Base-by-base conservation (phyloP, 1,140 invertebrate genomes). In the Homarus americanus region DNA sequence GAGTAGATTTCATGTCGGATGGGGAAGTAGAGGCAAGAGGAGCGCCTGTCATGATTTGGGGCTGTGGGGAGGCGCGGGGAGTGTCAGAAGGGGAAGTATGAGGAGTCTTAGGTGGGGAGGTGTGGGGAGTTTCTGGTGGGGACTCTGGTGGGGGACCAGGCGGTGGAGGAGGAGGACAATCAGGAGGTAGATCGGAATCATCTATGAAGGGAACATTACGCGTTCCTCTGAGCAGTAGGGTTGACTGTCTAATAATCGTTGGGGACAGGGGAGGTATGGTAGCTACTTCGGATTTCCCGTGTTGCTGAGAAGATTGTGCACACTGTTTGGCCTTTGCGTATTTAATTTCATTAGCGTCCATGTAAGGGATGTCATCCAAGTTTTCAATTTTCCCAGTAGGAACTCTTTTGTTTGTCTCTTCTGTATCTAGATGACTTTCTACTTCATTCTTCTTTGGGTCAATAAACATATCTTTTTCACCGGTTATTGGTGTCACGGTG, bases 351-450 rank as follows among this genome's bases (percentile, higher is more conserved):
- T 78, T 76, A 9, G 79, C 88, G 75, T 90, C 88, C 80, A 90
- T 90, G 82, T 90, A 90, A n/a, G 88, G 88, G 41, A 90, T 84
- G 24, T 90, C 88, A 9, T 90, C 88, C 36, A 90, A 20, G 41
- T n/a, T n/a, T n/a, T n/a, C n/a, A n/a, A n/a, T n/a, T n/a, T n/a
- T n/a, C n/a, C n/a, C 17, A 49, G 44, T 49, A 17, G 44, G 17
- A 17, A 15, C 53, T 20, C 24, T 15, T 58, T 58, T 15, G n/a
- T 32, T 12, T 32, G 63, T 32, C 28, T 69, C 63, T 7, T 5
- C 10, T 17, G 63, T 24, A 32, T 28, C 32, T 10, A 69, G 1
- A 69, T 2, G n/a, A 69, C 5, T 12, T 10, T 0, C 7, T 2
- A 69, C n/a, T 69, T 69, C 63, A 32, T 12, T 5, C 9, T 69